These are phyloP conservation scores for Trialeurodes vaporariorum DNA, from an alignment of 1,140 invertebrate species.

Conservation along the genomic window DNA sequence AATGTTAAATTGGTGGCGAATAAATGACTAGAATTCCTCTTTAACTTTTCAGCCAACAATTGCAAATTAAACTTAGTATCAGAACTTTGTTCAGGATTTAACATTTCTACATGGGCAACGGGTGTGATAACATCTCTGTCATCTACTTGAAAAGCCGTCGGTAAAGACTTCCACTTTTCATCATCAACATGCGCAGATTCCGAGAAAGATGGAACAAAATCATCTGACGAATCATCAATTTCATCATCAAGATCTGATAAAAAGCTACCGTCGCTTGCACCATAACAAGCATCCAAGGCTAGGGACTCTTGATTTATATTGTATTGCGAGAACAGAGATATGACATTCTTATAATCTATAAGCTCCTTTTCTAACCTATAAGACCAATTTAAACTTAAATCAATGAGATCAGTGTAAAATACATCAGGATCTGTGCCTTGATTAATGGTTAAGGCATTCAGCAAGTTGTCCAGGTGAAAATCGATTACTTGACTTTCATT, in stretches of 20 bases:
- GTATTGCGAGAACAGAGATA: not conserved
- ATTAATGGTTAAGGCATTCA: not conserved
- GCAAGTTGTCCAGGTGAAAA: not conserved
- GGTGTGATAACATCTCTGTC: not conserved
- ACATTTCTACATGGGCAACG: not conserved
- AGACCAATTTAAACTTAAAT: not conserved
- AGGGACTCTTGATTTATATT: not conserved
- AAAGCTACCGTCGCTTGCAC: no score
- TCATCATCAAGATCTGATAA: no score
- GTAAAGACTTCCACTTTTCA: not conserved
- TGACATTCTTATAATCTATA: not conserved
- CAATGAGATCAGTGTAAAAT: not conserved
- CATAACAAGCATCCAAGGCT: no score
- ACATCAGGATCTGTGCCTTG: not conserved
- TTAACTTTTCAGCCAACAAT: not conserved
- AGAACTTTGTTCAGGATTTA: not conserved
- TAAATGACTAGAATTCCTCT: not conserved
- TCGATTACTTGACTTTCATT: not conserved
- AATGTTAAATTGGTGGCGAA: not conserved
- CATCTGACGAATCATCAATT: not conserved
- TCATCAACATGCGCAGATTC: not conserved
- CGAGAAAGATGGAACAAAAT: not conserved
- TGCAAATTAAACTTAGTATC: not conserved
- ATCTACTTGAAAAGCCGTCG: not conserved
- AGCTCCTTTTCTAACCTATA: not conserved